These are phyloP conservation scores for Neomicropteryx cornuta DNA, from an alignment of 1,140 invertebrate species.

Conservation along the genomic window DNA sequence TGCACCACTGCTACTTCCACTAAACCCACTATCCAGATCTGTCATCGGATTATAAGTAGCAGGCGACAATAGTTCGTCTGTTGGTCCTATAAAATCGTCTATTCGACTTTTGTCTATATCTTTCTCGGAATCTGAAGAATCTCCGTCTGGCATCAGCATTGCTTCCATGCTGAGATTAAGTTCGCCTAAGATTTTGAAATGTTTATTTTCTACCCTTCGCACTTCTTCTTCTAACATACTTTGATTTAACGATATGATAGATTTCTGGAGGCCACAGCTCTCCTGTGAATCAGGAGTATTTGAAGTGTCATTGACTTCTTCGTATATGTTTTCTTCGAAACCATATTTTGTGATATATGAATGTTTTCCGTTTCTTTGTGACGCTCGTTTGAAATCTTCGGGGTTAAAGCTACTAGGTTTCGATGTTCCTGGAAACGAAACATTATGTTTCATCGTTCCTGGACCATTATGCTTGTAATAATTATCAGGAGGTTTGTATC, in stretches of 20 bases:
- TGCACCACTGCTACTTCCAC: conserved; percentile 65
- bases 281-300: conserved; percentile 40
- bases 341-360: conserved; percentile 69
- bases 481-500: conserved; percentile 54
- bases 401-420: conserved; percentile 28
- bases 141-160: conserved; percentile 67
- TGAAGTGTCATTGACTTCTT: conserved; percentile 63
- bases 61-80: conserved; percentile 59
- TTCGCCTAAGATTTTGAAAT: conserved; percentile 71
- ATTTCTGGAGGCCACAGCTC: conserved; percentile 33
- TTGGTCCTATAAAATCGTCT: conserved; percentile 60
- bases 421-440: conserved; percentile 45
- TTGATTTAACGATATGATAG: conserved; percentile 47
- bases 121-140: conserved; percentile 33
- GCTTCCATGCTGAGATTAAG: conserved; percentile 78
- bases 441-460: conserved; percentile 44
- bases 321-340: conserved; percentile 79
- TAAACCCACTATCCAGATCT: conserved; percentile 72
- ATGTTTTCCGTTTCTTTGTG: conserved; percentile 39
- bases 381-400: conserved; percentile 28
- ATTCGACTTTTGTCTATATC: conserved; percentile 44
- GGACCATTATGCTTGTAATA: conserved; percentile 70
- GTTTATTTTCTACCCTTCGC: conserved; percentile 60
- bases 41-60: conserved; percentile 49
- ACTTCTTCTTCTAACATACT: conserved; percentile 72